Base-by-base conservation (phyloP, 2,797 vertebrate genomes). In the Chlorospingus semifuscus region DNA sequence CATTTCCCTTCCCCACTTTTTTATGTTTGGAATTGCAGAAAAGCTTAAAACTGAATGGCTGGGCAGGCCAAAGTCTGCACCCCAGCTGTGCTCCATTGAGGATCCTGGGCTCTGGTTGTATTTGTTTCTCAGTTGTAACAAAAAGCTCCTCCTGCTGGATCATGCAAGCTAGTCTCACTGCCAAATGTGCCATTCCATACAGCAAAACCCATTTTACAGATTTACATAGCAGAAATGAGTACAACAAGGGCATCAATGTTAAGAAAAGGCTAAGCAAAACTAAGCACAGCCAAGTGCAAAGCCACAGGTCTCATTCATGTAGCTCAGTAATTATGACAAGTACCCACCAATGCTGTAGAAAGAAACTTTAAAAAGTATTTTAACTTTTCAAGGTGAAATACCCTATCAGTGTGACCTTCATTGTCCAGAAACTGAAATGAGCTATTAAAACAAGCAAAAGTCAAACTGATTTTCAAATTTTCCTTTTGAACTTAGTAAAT, bases 401-500 rank as follows among this genome's bases (percentile, higher is more conserved):
- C 8, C 66, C 49, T 46, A 77, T 36, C 71, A 91, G 5, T 57
- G 69, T 78, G 53, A 93, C 76, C 60, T 88, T 64, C 53, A 39
- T 79, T 65, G 49, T 52, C 57, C 69, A 92, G 64, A 90, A 84
- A 63, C 70, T 53, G 56, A 87, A 89, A 85, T 13, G 11, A 80
- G 44, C 5, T 46, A 64, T 46, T 74, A 55, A 85, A 94, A 60
- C 30, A 84, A 57, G 42, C 17, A 93, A 32, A 81, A 90, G 66
- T 34, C 70, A 84, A 89, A 77, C 6, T 22, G 63, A 84, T 89
- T 87, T 90, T 87, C 30, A 77, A 17, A 42, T 87, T 89, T 87
- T 89, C 49, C 60, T 83, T 68, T 70, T 70, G n/a, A 77, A 89
- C 19, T 77, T 50, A 57, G 70, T 83, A 96, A 91, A 95, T 68